Evolutionary conservation across 2,113 vertebrate genomes (phyloP), one percentile per base, ranked within the genome.

Genomic region (Menidia beryllina): DNA sequence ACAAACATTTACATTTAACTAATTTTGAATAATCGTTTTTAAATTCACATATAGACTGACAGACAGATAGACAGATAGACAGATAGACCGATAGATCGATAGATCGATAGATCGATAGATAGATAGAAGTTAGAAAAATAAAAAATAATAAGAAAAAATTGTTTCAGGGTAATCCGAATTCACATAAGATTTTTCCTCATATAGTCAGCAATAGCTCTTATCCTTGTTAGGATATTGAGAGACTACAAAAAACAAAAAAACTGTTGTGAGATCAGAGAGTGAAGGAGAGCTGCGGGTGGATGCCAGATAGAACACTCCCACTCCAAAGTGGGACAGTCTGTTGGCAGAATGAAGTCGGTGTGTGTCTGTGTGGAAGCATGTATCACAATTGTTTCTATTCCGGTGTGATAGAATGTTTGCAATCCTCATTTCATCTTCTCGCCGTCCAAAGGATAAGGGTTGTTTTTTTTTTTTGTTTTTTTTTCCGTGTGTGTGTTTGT

Each of bases 281-380:
- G 61, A 72, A 81, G 73, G 48, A 81, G 77, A 81, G 76, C 34
- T 72, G 81, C 83, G 79, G 78, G 81, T 61, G 60, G 67, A 83
- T 34, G 83, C 91, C 86, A 85, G 86, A 88, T 70, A 81, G 85
- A 91, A 83, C 79, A 76, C 73, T 77, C 82, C 85, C 52, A 69
- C 78, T 78, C 69, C 77, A 84, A 90, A 91, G 74, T 87, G 83
- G 88, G 88, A 81, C 84, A 86, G 74, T 77, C 76, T 87, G 73
- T 83, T 91, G 91, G 88, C 91, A 87, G 77, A 45, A n/a, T 64
- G 58, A 38, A 21, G 58, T 58, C 70, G 62, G 62, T 30, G 41
- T 75, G 54, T 78, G 61, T 71, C 53, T 66, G 45, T 61, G 63
- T 65, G 55, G 68, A 25, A 49, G 69, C 30, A 36, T 70, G 72